Evolutionary conservation across 2,797 vertebrate genomes (phyloP).

Genomic region (Enteromius thamalakanensis): DNA sequence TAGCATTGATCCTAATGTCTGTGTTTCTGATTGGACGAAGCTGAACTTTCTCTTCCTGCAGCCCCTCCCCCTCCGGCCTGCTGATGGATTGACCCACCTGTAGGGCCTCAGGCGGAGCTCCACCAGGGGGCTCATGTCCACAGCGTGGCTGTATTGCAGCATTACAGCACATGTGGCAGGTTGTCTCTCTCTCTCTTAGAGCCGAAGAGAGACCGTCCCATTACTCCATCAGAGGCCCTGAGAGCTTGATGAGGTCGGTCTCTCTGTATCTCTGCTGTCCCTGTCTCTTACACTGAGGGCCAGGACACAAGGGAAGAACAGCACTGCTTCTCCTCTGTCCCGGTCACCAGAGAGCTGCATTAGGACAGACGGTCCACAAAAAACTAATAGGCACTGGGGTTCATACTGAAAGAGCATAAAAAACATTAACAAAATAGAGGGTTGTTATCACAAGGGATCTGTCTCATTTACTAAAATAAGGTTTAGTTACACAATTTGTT

Average conservation of each 20-base stretch:
- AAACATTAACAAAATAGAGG: background rate
- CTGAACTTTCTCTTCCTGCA: constrained; percentile 38
- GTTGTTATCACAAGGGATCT: background rate
- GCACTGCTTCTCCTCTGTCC: constrained; percentile 22
- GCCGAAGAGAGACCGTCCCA: constrained; percentile 27
- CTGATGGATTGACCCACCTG: constrained; percentile 58
- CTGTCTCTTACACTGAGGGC: constrained; percentile 30
- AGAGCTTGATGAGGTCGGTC: constrained; percentile 41
- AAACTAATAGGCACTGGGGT: background rate
- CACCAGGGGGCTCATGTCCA: constrained; percentile 51
- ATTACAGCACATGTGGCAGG: constrained; percentile 37
- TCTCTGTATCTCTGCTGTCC: constrained; percentile 21
- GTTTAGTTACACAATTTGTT: background rate
- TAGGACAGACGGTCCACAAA: constrained; percentile 39
- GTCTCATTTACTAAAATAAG: background rate
- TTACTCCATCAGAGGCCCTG: constrained; percentile 42
- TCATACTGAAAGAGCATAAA: background rate
- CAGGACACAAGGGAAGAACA: constrained; percentile 32
- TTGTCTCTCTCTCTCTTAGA: constrained; percentile 9
- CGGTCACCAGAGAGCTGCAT: constrained; percentile 2
- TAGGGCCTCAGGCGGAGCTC: constrained; percentile 48
- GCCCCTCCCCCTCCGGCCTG: constrained; percentile 39
- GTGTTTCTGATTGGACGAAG: constrained; percentile 22
- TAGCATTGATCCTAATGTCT: constrained; percentile 46
- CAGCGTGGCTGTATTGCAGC: constrained; percentile 41